Evolutionary conservation across 2,113 vertebrate species (phyloP).

Genomic region (Vicugna pacos): DNA sequence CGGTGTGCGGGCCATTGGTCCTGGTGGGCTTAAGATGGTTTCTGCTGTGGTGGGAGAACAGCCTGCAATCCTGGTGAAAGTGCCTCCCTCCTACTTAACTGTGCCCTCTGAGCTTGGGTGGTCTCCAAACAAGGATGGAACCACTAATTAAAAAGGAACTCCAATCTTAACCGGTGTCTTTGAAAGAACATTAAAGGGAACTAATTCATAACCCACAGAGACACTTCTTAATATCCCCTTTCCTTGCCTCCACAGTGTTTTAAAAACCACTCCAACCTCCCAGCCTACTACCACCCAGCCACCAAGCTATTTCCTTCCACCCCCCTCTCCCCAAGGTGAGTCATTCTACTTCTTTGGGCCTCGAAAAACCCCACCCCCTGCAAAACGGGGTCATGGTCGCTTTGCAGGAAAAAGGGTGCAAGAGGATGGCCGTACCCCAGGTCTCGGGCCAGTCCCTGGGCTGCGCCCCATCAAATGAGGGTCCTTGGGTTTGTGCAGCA

Average conservation of each 20-base stretch:
- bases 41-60: neutral
- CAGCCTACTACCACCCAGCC: neutral
- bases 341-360: neutral
- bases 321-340: neutral
- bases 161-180: conserved; percentile 5
- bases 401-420: too few relatives aligned
- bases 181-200: conserved; percentile 44
- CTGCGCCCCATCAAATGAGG: too few relatives aligned
- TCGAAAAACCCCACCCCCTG: neutral
- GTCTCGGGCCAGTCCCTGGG: too few relatives aligned
- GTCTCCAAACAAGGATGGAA: conserved; percentile 33
- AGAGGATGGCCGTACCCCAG: too few relatives aligned
- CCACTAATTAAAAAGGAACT: conserved; percentile 66
- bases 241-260: neutral
- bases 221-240: conserved; percentile 3
- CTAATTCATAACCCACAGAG: conserved; percentile 31
- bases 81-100: conserved; percentile 2
- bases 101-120: conserved; percentile 9
- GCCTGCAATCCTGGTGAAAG: conserved; percentile 21
- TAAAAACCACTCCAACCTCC: neutral
- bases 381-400: neutral
- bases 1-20: neutral
- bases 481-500: too few relatives aligned
- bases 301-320: neutral
- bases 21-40: neutral